phyloP scores from a whole-genome alignment of 2,113 vertebrate genomes.

The Scomber japonicus region DNA sequence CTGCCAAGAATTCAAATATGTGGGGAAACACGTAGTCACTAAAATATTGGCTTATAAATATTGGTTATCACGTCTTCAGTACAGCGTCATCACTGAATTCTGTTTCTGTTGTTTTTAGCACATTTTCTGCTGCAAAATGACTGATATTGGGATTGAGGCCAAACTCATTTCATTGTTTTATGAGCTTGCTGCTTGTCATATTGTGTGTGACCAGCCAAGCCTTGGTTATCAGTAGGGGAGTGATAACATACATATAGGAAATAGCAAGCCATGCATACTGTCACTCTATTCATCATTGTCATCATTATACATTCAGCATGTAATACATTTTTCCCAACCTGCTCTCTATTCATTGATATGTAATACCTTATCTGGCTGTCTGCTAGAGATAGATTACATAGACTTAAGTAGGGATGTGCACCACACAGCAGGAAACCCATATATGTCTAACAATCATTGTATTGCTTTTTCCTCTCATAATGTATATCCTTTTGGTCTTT shows the following conservation, averaged over 20 bases:
- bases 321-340: constrained; percentile 32
- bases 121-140: not conserved
- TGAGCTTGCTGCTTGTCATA: constrained; percentile 19
- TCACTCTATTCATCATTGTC: constrained; percentile 20
- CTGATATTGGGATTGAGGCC: not conserved
- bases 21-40: constrained; percentile 30
- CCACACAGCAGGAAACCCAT: constrained; percentile 26
- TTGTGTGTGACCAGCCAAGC: constrained; percentile 5
- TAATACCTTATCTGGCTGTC: constrained; percentile 40
- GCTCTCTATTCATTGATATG: constrained; percentile 64
- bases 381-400: constrained; percentile 47
- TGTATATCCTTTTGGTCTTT: not conserved
- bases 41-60: constrained; percentile 30
- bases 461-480: not conserved
- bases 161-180: not conserved
- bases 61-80: not conserved
- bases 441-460: not conserved
- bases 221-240: not conserved
- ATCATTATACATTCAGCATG: not conserved
- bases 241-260: constrained; percentile 26
- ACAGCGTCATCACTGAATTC: not conserved
- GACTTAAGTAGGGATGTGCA: constrained; percentile 24
- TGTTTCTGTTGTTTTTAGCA: not conserved
- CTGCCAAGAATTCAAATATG: constrained; percentile 42
- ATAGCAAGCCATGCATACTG: not conserved